Conservation (phyloP, 2,888 invertebrate genomes). For the Leptothorax acervorum region DNA sequence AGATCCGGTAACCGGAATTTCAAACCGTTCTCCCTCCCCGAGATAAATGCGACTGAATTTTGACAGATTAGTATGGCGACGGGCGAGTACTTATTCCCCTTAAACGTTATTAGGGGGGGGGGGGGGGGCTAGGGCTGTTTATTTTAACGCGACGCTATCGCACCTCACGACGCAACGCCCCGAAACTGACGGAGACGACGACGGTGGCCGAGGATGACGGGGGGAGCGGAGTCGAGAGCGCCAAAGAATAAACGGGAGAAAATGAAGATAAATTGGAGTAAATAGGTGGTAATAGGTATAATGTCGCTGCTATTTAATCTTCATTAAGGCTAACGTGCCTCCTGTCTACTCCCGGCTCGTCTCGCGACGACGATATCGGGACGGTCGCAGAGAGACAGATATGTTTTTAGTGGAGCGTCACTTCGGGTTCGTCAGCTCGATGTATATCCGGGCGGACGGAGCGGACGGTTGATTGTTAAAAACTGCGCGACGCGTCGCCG, state of each 20-base stretch:
- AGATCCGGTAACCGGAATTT: background rate
- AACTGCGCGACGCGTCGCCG: slow-evolving; percentile 38
- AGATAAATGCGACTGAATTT: slow-evolving; percentile 18
- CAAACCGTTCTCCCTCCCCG: background rate
- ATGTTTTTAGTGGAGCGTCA: slow-evolving; percentile 39
- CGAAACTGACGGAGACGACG: background rate
- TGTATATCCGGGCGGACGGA: slow-evolving; percentile 27
- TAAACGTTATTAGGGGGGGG: slow-evolving; percentile 26
- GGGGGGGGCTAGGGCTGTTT: background rate
- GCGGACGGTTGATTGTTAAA: slow-evolving; percentile 41
- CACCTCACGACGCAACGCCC: slow-evolving; percentile 20
- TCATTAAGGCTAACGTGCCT: slow-evolving; percentile 77
- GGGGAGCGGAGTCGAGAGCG: slow-evolving; percentile 33
- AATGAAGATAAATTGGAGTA: slow-evolving; percentile 83
- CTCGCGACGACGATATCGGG: slow-evolving; percentile 39
- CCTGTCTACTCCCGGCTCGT: slow-evolving; percentile 57
- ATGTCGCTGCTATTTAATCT: slow-evolving; percentile 83
- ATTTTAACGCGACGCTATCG: slow-evolving; percentile 22
- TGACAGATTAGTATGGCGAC: slow-evolving; percentile 41
- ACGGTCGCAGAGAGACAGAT: slow-evolving; percentile 33
- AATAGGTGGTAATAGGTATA: slow-evolving; percentile 83
- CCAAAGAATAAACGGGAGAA: slow-evolving; percentile 76
- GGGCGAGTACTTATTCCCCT: slow-evolving; percentile 24
- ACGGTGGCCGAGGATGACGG: background rate
- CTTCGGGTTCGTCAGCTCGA: slow-evolving; percentile 25